phyloP scores from a whole-genome alignment of 2,113 vertebrate species.

The Pantherophis guttatus region DNA sequence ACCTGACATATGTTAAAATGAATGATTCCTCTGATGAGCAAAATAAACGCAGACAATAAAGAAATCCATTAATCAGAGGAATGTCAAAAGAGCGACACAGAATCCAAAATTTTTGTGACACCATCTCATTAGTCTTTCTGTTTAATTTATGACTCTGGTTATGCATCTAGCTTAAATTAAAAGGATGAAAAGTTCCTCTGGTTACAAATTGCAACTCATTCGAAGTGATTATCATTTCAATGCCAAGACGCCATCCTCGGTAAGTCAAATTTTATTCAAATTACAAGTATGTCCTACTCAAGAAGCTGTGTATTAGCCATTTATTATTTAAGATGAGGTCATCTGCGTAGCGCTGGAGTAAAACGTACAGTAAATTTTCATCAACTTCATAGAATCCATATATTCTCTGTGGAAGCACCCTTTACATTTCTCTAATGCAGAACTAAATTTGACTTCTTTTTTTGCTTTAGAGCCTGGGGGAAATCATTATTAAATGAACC shows the following conservation, averaged over 20 bases:
- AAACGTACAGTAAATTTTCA: constrained; percentile 24
- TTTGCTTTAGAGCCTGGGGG: constrained; percentile 30
- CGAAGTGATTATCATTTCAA: constrained; percentile 23
- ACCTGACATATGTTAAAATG: not conserved
- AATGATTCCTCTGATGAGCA: constrained; percentile 11
- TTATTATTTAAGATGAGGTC: constrained; percentile 32
- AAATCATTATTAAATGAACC: constrained; percentile 14
- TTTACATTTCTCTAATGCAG: not conserved
- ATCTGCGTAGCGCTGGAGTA: constrained; percentile 9
- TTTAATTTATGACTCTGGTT: constrained; percentile 24
- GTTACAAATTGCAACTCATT: constrained; percentile 17
- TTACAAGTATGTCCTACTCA: constrained; percentile 17
- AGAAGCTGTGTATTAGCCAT: constrained; percentile 19
- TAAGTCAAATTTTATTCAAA: constrained; percentile 37
- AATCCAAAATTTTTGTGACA: constrained; percentile 22
- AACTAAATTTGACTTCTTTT: not conserved
- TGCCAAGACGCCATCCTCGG: not conserved
- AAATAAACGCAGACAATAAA: constrained; percentile 5
- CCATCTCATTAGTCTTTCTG: constrained; percentile 7
- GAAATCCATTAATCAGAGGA: constrained; percentile 20
- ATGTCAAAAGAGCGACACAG: constrained; percentile 9
- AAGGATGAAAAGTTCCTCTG: constrained; percentile 5
- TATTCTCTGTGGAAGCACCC: not conserved
- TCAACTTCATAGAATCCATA: constrained; percentile 18
- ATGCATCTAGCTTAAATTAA: not conserved